Base-by-base conservation (phyloP, 2,888 invertebrate species). In the Esperia sulphurella region DNA sequence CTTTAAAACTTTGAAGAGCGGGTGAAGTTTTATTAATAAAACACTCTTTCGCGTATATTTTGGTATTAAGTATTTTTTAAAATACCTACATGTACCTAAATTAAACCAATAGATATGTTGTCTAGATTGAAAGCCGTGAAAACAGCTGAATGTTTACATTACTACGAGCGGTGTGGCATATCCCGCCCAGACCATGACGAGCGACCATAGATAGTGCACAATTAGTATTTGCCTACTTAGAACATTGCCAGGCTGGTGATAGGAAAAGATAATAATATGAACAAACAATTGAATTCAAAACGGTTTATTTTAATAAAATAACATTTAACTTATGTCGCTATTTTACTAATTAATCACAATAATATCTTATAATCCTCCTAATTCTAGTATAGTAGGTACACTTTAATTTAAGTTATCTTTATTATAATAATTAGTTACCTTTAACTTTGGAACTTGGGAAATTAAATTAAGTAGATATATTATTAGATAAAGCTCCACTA, bases 371-470 rank as follows among this genome's bases (percentile, higher is more conserved):
- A 3, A 21, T 5, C 21, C 21, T 21, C 2, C 21, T 21, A 3
- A 21, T 5, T 5, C 21, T 21, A 21, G 51, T 42, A 48, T 44
- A 55, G 50, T 31, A 31, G 9, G 46, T 14, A 21, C 29, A 48
- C 14, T 50, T 45, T 48, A 44, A 45, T 46, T 35, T 52, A 50
- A 51, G n/a, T 41, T 39, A 31, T 44, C 50, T 55, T 5, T 21
- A 21, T n/a, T n/a, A n/a, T n/a, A n/a, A n/a, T 45, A 50, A 49
- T 42, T 50, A 57, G 53, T 52, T 52, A 61, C 61, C 56, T 54
- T n/a, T 68, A 75, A 63, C 83, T 83, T 83, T 83, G 83, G 82
- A 77, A 73, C 69, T 61, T 62, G 65, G 74, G 71, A 71, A 71
- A 65, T 71, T 61, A 35, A 29, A 21, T 21, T 21, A 21, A 21